Evolutionary conservation across 2,888 invertebrate genomes (phyloP).

Genomic region (Elegia similella): DNA sequence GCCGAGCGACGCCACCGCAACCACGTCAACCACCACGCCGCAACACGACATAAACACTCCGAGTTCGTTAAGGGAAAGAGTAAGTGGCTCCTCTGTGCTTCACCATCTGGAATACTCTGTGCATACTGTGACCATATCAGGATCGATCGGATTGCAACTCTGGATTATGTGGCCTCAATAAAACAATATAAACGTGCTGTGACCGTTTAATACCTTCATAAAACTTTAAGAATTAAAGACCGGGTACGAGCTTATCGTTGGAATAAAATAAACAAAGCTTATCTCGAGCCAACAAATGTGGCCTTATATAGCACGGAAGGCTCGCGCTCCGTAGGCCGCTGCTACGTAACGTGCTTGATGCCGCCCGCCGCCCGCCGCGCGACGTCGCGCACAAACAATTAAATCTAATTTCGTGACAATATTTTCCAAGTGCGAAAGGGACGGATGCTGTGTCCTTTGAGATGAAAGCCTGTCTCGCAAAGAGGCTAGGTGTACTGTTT

Average conservation of each 20-base stretch:
- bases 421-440: constrained; percentile 38
- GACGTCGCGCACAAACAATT: constrained; percentile 39
- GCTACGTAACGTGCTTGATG: constrained; percentile 34
- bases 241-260: constrained; percentile 49
- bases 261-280: constrained; percentile 68
- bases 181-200: constrained; percentile 28
- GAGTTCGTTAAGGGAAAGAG: constrained; percentile 91
- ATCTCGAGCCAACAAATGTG: constrained; percentile 59
- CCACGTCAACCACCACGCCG: constrained; percentile 41
- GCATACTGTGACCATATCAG: constrained; percentile 14
- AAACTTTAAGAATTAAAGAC: constrained; percentile 41
- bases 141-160: not conserved
- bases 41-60: constrained; percentile 73
- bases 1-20: constrained; percentile 56
- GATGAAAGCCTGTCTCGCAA: constrained; percentile 30
- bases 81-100: constrained; percentile 67
- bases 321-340: constrained; percentile 42
- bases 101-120: constrained; percentile 15
- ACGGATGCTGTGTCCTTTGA: constrained; percentile 38
- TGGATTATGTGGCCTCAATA: constrained; percentile 29
- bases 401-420: constrained; percentile 40
- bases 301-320: constrained; percentile 61
- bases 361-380: constrained; percentile 21
- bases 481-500: constrained; percentile 38
- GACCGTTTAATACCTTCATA: constrained; percentile 37